Percentiles rank a stretch among this genome's conserved stretches.
Evolutionary conservation across 2,888 invertebrate species (phyloP).

Genomic region (Tenthredo scrophulariae): DNA sequence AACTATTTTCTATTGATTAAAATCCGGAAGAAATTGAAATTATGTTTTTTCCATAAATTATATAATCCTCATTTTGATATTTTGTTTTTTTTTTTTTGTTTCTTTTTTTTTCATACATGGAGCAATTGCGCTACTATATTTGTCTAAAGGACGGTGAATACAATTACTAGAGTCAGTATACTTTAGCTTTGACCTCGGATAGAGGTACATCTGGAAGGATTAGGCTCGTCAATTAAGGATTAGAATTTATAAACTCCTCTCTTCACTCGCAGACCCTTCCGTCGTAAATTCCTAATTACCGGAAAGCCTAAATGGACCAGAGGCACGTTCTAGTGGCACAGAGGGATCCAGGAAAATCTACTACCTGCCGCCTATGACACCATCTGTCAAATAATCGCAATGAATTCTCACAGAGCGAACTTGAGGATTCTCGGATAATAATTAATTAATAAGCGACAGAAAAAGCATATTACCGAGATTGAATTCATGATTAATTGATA

Average conservation of each 20-base stretch:
- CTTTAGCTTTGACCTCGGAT: conserved; percentile 31
- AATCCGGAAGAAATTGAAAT: background rate
- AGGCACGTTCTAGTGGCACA: conserved; percentile 30
- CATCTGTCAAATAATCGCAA: conserved; percentile 41
- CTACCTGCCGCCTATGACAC: conserved; percentile 22
- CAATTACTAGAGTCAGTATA: conserved; percentile 4
- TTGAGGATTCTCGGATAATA: background rate
- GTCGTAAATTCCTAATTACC: conserved; percentile 47
- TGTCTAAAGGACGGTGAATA: background rate
- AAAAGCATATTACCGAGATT: background rate
- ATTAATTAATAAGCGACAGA: background rate
- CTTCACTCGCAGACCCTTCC: conserved; percentile 9
- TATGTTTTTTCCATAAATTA: background rate
- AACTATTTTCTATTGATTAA: background rate
- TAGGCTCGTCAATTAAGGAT: conserved; percentile 39
- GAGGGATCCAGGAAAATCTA: conserved; percentile 38
- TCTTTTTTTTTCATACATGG: background rate
- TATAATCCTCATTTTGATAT: background rate
- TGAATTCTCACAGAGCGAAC: background rate
- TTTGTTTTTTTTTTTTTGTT: background rate
- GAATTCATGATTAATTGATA: background rate
- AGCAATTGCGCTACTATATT: background rate
- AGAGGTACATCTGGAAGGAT: conserved; percentile 38
- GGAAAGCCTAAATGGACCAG: conserved; percentile 41
- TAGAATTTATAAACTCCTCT: conserved; percentile 45